Evolutionary conservation across 37 sponge, comb jelly and placozoan genomes (phyloP), one percentile per base, ranked within the genome.

Genomic region (Aphrocallistes beatrix): DNA sequence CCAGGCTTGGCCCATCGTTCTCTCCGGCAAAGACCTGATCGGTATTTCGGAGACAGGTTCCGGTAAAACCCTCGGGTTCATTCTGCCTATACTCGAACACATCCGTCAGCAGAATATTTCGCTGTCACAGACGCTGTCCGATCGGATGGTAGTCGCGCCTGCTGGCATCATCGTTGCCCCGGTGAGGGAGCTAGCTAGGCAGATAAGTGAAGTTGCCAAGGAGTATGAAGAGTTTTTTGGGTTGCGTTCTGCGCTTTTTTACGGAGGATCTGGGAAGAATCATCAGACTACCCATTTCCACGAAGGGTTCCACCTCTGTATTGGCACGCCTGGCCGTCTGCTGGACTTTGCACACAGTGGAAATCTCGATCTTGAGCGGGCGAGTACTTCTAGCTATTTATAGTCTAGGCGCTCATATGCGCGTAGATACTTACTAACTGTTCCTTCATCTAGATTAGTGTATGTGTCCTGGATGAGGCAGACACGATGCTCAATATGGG

Each of bases 401-500:
- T 47, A 47, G 13, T 47, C 49, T 13, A 60, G n/a, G 3, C 25
- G 75, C n/a, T 32, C n/a, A 60, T 25, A 19, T 60, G 32, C 75
- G 28, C 21, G 10, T 19, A 19, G 10, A 60, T 60, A 19, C 10
- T 28, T 30, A 32, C 3, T 21, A 32, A 60, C 34, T 60, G 34
- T 60, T 60, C 17, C 34, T 60, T 21, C n/a, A n/a, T n/a, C n/a
- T 60, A 60, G 75, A 30, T 60, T 28, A 60, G 75, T 28, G 10
- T 60, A 6, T 60, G 75, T 60, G 21, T 60, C 8, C 10, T 60
- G 3, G 75, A 60, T 13, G 75, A 60, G 34, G 75, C 75, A 32
- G 75, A 60, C 34, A 60, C 75, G 34, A 60, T 60, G 75, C 75
- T 60, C 34, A 60, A 28, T 13, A 60, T 60, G 75, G 75, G 75